Evolutionary conservation across 2,888 invertebrate genomes (phyloP).

Genomic region (Branchellion lobata): DNA sequence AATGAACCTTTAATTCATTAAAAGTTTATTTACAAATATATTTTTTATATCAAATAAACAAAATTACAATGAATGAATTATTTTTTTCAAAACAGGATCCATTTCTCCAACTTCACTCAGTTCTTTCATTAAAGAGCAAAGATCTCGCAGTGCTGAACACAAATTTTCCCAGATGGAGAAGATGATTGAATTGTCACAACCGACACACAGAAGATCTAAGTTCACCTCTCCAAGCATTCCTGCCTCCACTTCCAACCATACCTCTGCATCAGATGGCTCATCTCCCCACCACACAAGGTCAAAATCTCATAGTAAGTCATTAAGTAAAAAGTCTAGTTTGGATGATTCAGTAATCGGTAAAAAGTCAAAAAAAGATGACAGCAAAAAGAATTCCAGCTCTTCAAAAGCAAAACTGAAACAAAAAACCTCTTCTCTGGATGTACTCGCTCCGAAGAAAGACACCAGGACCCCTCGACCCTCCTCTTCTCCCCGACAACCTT

Average conservation of each 20-base stretch:
- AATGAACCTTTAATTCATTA: too few relatives aligned
- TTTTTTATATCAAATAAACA: too few relatives aligned
- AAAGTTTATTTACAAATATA: too few relatives aligned
- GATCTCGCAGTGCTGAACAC: constrained; percentile 37
- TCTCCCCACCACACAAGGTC: constrained; percentile 19
- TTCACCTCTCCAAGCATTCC: constrained; percentile 36
- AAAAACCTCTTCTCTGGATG: constrained; percentile 37
- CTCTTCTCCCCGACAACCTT: not conserved
- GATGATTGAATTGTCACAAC: constrained; percentile 42
- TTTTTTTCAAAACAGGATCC: constrained; percentile 26
- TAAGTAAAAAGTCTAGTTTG: constrained; percentile 24
- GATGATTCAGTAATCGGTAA: constrained; percentile 25
- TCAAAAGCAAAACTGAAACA: constrained; percentile 22
- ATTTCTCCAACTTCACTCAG: constrained; percentile 28
- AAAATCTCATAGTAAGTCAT: constrained; percentile 23
- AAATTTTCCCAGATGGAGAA: constrained; percentile 27
- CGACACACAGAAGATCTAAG: constrained; percentile 32
- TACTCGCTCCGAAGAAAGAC: constrained; percentile 6
- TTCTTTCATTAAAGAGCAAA: constrained; percentile 40
- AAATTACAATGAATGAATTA: too few relatives aligned
- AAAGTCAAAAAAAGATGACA: constrained; percentile 20
- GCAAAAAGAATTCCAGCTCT: not conserved
- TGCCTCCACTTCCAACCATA: constrained; percentile 35
- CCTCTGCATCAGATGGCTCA: constrained; percentile 35
- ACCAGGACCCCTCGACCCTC: not conserved